A percentile compares a stretch with the other conserved stretches of the same genome.
phyloP scores from a whole-genome alignment of 2,113 vertebrate species.

The Mesocricetus auratus region DNA sequence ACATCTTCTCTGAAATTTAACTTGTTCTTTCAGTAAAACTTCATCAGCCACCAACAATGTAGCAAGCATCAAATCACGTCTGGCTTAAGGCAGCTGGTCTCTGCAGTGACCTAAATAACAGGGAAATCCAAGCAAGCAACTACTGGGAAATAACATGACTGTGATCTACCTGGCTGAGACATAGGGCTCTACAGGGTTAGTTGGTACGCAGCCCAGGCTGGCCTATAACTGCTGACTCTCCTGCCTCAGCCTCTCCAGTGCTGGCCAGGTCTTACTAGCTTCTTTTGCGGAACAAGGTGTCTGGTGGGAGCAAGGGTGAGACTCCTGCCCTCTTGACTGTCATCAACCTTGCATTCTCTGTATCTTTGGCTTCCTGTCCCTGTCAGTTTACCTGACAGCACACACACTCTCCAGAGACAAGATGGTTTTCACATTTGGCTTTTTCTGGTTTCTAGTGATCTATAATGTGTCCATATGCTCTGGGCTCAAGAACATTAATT shows the following conservation, averaged over 20 bases:
- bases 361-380: neutral
- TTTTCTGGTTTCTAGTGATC: neutral
- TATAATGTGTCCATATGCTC: neutral
- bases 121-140: neutral
- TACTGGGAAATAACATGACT: neutral
- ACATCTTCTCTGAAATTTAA: neutral
- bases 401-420: neutral
- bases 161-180: neutral
- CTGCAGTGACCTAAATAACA: neutral
- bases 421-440: neutral
- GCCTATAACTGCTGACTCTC: neutral
- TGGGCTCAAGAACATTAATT: neutral
- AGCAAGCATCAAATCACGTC: too few species aligned
- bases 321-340: too few species aligned
- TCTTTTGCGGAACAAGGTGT: neutral
- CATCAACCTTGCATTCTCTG: neutral
- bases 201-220: accelerated
- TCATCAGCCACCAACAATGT: neutral
- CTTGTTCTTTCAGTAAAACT: neutral
- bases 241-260: neutral
- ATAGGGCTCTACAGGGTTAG: too few species aligned
- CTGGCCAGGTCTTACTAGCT: neutral
- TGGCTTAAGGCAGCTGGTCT: neutral
- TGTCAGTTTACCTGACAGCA: neutral
- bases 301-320: too few species aligned